Evolutionary conservation across 92 coral and sea anemone genomes (phyloP), one percentile per base, ranked within the genome.

Genomic region (Ricordea florida): DNA sequence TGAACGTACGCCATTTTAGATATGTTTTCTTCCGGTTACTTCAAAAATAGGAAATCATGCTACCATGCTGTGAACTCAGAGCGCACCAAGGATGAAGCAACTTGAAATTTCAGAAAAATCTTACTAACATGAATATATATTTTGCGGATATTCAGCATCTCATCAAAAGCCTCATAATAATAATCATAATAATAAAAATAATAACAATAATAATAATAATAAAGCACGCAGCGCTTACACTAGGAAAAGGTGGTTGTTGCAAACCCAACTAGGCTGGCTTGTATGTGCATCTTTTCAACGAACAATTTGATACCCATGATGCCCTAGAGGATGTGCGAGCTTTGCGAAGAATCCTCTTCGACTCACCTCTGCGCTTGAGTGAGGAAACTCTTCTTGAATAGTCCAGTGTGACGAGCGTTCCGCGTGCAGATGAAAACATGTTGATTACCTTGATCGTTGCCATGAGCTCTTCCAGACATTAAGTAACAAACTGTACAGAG

Each of bases 291-390:
- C 64, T 79, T 42, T 79, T 86, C 38, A 16, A 66, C 15, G 79
- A 86, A 63, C 31, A 75, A 8, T 86, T 73, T 53, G 60, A 72
- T 40, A 83, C 86, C 8, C 91, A 86, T 36, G 86, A 86, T 35
- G 81, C 83, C 47, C 40, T 79, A 16, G 82, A 86, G 45, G 91
- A 86, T 40, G 86, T 65, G 16, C 62, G 75, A 17, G 83, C 91
- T 17, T 69, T 80, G 24, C 49, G 74, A 72, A 67, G 35, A 45
- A 86, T 80, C 25, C 32, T 71, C 8, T 87, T 87, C 35, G 72
- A 66, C 31, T 75, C 91, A n/a, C 34, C 75, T 13, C 67, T 80
- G 4, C 53, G 52, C 38, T 34, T 86, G 30, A 20, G 74, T n/a
- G 41, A 20, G 66, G 55, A 62, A 68, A 52, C 25, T 16, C 60